Percentiles rank a stretch among this genome's conserved stretches.
Evolutionary conservation across 2,797 vertebrate genomes (phyloP).

Genomic region (Urocyon cinereoargenteus): DNA sequence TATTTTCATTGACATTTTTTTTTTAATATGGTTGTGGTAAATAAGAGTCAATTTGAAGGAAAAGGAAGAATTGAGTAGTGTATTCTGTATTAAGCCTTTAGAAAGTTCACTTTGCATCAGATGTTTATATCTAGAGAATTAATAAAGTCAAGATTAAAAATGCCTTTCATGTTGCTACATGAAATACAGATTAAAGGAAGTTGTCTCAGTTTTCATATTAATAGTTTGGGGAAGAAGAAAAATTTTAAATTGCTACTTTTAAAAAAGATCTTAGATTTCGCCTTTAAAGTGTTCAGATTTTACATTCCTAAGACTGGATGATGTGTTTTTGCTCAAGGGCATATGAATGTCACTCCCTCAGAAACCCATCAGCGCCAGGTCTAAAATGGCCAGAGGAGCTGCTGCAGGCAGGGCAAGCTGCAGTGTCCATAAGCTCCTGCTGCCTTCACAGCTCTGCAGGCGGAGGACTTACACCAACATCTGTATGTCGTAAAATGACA

Average conservation of each 20-base stretch:
- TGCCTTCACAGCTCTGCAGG: background rate
- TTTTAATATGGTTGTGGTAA: background rate
- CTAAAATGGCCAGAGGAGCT: constrained; percentile 63
- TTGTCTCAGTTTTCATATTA: constrained; percentile 63
- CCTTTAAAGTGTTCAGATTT: constrained; percentile 42
- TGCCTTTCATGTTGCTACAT: constrained; percentile 68
- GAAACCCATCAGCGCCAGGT: constrained; percentile 46
- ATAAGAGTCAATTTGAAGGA: background rate
- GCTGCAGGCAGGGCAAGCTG: constrained; percentile 48
- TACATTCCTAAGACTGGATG: background rate
- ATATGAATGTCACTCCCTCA: constrained; percentile 44
- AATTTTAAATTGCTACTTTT: constrained; percentile 64
- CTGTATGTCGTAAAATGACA: accelerated
- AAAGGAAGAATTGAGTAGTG: background rate
- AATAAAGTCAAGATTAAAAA: constrained; percentile 77
- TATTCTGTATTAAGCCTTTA: constrained; percentile 26
- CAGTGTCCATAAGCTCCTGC: background rate
- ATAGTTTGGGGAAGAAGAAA: constrained; percentile 42
- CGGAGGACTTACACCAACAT: background rate
- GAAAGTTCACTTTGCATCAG: constrained; percentile 63
- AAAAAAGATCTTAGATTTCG: constrained; percentile 49
- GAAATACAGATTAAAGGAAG: constrained; percentile 67
- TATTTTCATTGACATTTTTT: background rate
- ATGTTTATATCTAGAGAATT: constrained; percentile 67
- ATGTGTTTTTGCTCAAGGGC: constrained; percentile 62